phyloP scores from a whole-genome alignment of 1,140 invertebrate genomes.

The Trichonephila clavipes region DNA sequence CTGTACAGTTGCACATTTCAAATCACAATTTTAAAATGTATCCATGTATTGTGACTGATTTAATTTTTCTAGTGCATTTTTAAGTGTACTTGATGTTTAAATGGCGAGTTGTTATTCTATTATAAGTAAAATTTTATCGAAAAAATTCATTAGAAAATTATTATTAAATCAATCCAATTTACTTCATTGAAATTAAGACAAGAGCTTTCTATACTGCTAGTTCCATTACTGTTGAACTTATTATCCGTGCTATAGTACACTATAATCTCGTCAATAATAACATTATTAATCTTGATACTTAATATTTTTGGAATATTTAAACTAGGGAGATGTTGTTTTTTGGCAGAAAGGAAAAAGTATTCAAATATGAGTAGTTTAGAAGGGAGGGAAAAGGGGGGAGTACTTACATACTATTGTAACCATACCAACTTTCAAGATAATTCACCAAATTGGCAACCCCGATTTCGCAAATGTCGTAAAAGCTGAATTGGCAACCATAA shows the following conservation, averaged over 20 bases:
- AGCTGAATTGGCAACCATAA: no score
- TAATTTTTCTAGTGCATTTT: neutral
- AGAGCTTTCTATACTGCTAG: neutral
- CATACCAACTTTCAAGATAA: no score
- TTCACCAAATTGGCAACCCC: no score
- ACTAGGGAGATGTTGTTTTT: neutral
- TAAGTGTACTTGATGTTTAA: neutral
- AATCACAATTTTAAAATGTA: slow-evolving; percentile 11
- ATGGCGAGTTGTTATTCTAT: neutral
- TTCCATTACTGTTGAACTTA: slow-evolving; percentile 1
- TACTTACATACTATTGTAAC: no score
- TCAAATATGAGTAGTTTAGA: no score
- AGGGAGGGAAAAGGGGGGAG: no score
- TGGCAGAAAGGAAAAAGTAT: neutral
- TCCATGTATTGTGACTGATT: neutral
- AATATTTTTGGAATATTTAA: neutral
- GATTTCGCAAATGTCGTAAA: no score
- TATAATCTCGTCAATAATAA: neutral
- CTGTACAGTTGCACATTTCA: slow-evolving; percentile 37
- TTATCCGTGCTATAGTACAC: neutral
- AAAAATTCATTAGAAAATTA: neutral
- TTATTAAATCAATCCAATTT: neutral
- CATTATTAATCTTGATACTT: neutral
- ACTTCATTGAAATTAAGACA: neutral
- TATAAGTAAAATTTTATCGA: neutral